A percentile compares a stretch with the other conserved stretches of the same genome.
These are phyloP conservation scores for Raillietiella orientalis DNA, from an alignment of 2,888 invertebrate species.

Conservation along the genomic window DNA sequence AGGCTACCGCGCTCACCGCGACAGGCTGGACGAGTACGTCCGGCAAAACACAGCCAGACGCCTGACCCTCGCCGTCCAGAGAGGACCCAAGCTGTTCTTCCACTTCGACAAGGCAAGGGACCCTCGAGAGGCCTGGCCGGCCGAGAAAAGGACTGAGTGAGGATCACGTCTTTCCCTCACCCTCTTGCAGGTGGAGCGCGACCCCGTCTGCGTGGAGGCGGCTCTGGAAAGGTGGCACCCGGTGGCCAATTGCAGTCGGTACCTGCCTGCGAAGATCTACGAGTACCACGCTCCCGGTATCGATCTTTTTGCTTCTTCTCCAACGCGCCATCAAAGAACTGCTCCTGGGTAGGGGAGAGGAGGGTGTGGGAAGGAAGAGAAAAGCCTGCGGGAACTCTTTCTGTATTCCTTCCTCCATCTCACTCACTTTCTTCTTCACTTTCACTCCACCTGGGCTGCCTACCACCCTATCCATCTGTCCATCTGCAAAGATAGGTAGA, in stretches of 20 bases:
- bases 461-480: too few relatives aligned
- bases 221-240: slow-evolving; percentile 82
- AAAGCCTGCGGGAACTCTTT: too few relatives aligned
- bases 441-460: too few relatives aligned
- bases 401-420: too few relatives aligned
- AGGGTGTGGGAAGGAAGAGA: too few relatives aligned
- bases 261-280: slow-evolving; percentile 58
- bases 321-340: too few relatives aligned
- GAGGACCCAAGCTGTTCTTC: slow-evolving; percentile 49
- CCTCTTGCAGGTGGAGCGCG: slow-evolving; percentile 32
- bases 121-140: background rate
- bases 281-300: slow-evolving; percentile 86
- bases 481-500: too few relatives aligned
- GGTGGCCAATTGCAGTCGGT: slow-evolving; percentile 81
- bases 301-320: too few relatives aligned
- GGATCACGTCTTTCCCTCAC: too few relatives aligned
- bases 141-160: too few relatives aligned
- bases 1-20: slow-evolving; percentile 67
- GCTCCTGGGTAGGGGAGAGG: too few relatives aligned
- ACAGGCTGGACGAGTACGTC: slow-evolving; percentile 54
- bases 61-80: slow-evolving; percentile 50
- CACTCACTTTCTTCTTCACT: too few relatives aligned
- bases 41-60: slow-evolving; percentile 39
- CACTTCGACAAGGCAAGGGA: slow-evolving; percentile 63
- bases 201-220: slow-evolving; percentile 63